A percentile compares a stretch with the other conserved stretches of the same genome.
phyloP scores from a whole-genome alignment of 2,797 vertebrate species.

The Pipistrellus pipistrellus region DNA sequence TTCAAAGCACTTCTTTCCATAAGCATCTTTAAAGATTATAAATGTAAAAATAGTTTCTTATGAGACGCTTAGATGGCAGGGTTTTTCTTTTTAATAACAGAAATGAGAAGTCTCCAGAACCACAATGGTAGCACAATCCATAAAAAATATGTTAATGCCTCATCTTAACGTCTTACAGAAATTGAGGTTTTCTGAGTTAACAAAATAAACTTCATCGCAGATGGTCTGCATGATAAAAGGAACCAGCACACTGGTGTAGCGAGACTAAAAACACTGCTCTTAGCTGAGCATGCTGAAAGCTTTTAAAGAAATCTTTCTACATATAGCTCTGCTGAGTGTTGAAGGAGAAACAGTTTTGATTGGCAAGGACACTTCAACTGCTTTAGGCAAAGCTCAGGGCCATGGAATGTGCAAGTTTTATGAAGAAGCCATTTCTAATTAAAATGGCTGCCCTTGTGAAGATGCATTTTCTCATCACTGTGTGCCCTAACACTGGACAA shows the following conservation, averaged over 20 bases:
- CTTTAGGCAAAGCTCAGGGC: conserved; percentile 51
- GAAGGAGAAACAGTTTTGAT: conserved; percentile 64
- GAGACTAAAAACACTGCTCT: conserved; percentile 72
- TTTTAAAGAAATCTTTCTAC: conserved; percentile 72
- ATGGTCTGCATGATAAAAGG: conserved; percentile 81
- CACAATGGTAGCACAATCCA: conserved; percentile 78
- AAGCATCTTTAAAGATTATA: conserved; percentile 85
- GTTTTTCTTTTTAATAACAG: conserved; percentile 83
- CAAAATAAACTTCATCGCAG: conserved; percentile 82
- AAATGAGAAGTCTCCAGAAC: conserved; percentile 79
- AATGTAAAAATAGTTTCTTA: conserved; percentile 84
- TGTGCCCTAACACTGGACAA: conserved; percentile 8
- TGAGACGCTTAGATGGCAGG: conserved; percentile 79
- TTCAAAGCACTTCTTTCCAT: conserved; percentile 84
- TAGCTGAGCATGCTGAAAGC: conserved; percentile 72
- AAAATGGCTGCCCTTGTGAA: conserved; percentile 40
- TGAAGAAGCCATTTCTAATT: conserved; percentile 58
- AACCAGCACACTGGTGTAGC: conserved; percentile 58
- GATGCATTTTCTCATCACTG: conserved; percentile 35
- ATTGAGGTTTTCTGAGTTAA: conserved; percentile 85
- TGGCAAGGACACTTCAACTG: conserved; percentile 58
- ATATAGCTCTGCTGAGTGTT: conserved; percentile 61
- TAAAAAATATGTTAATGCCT: conserved; percentile 81
- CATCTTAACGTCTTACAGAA: conserved; percentile 83
- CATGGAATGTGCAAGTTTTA: conserved; percentile 24